Conservation (phyloP, 2,888 invertebrate species). For the Xestia c-nigrum region DNA sequence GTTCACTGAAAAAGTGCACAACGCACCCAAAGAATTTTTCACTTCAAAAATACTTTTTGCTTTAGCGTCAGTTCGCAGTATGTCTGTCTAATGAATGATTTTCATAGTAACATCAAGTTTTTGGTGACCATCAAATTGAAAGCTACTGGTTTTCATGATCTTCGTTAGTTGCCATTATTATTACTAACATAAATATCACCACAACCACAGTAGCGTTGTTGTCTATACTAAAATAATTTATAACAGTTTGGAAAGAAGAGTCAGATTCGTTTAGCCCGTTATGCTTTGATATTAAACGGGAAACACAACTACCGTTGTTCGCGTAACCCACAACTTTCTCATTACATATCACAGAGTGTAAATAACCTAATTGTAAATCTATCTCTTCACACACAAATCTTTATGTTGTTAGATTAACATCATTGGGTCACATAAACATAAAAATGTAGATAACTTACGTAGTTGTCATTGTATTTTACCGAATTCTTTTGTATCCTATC, state of each 20-base stretch:
- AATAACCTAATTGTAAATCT: neutral
- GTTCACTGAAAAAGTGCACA: no score
- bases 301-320: neutral
- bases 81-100: neutral
- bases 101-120: neutral
- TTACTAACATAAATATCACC: slow-evolving; percentile 27
- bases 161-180: neutral
- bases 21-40: no score
- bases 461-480: neutral
- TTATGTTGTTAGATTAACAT: slow-evolving; percentile 4
- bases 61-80: neutral
- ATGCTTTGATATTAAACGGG: neutral
- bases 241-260: no score
- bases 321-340: neutral
- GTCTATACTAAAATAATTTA: neutral
- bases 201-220: slow-evolving; percentile 4
- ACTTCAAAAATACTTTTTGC: neutral
- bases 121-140: slow-evolving; percentile 27
- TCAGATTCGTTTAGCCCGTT: neutral
- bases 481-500: slow-evolving; percentile 1
- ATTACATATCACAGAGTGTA: neutral
- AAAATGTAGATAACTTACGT: neutral
- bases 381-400: neutral
- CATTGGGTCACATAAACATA: neutral
- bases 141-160: neutral